Evolutionary conservation across 2,888 invertebrate genomes (phyloP), one percentile per base, ranked within the genome.

Genomic region (Teleogryllus oceanicus): DNA sequence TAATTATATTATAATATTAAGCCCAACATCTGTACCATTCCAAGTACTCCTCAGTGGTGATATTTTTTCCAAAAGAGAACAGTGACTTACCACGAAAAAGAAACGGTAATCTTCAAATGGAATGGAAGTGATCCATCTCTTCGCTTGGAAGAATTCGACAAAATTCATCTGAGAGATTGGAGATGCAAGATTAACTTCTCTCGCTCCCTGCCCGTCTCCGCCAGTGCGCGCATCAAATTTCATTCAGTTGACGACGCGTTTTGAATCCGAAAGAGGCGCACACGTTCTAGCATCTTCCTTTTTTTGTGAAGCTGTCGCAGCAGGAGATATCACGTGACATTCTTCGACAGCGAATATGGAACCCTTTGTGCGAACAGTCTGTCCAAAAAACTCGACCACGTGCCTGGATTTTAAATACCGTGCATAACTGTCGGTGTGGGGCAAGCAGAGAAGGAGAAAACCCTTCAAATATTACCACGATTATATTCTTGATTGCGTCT

Each of bases 171-270:
- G 62, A 62, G 62, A 62, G 62, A 62, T 62, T n/a, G 62, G 62
- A 62, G n/a, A 10, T 11, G 62, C 16, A 12, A 62, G 62, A 62
- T 62, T 62, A 62, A 62, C 62, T n/a, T 62, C 8, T 5, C 37
- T 62, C 62, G n/a, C n/a, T 62, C n/a, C 62, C 62, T n/a, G 13
- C 62, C 62, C 62, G 62, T 62, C 62, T 13, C 62, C 37, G 37
- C 37, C 37, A 3, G n/a, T 13, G n/a, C 62, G 62, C 62, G 62
- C n/a, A 62, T 62, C 62, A 62, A 62, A 62, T 62, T 62, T 12
- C 62, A 62, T 62, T 62, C 62, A 62, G 62, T 62, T 62, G 62
- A 62, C 62, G 62, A 62, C 62, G 62, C 62, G 62, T 62, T 62
- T 62, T 62, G 62, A 62, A 62, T 62, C n/a, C n/a, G 62, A 62